phyloP scores from a whole-genome alignment of 2,888 invertebrate genomes.

The Epistrophe eligans region DNA sequence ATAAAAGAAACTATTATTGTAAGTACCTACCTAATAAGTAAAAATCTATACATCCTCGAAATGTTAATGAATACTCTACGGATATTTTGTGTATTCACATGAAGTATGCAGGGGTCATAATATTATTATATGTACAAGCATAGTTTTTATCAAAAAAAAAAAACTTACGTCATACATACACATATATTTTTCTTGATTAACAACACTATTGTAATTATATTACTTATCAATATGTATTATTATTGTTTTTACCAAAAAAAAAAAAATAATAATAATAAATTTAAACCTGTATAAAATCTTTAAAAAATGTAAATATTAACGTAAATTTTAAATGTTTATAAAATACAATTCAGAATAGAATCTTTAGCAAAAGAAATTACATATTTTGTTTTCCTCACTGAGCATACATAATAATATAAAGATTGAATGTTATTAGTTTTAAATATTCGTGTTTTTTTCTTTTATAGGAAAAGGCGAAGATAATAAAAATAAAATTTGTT shows the following conservation, averaged over 20 bases:
- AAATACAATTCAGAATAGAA: slow-evolving; percentile 44
- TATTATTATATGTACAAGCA: slow-evolving; percentile 34
- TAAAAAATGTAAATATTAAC: slow-evolving; percentile 47
- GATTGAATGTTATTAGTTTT: slow-evolving; percentile 71
- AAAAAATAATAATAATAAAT: slow-evolving; percentile 49
- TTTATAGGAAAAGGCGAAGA: slow-evolving; percentile 52
- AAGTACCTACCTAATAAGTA: slow-evolving; percentile 53
- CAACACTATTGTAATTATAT: slow-evolving; percentile 32
- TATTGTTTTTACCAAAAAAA: slow-evolving; percentile 59
- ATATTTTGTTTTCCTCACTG: slow-evolving; percentile 25
- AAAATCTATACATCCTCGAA: slow-evolving; percentile 58
- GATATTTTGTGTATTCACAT: slow-evolving; percentile 62
- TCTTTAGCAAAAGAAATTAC: slow-evolving; percentile 1
- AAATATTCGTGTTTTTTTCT: slow-evolving; percentile 62
- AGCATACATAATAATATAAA: not conserved
- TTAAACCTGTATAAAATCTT: slow-evolving; percentile 49
- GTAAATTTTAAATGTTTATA: slow-evolving; percentile 51
- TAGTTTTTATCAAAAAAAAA: slow-evolving; percentile 37
- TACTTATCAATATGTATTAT: slow-evolving; percentile 59
- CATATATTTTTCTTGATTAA: slow-evolving; percentile 65
- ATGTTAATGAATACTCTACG: slow-evolving; percentile 50
- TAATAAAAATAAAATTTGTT: slow-evolving; percentile 76
- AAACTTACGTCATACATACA: too few species aligned
- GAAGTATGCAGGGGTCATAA: slow-evolving; percentile 21
- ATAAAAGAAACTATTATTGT: slow-evolving; percentile 51